A percentile compares a stretch with the other conserved stretches of the same genome.
phyloP scores from a whole-genome alignment of 2,113 vertebrate genomes.

The Piaya cayana region DNA sequence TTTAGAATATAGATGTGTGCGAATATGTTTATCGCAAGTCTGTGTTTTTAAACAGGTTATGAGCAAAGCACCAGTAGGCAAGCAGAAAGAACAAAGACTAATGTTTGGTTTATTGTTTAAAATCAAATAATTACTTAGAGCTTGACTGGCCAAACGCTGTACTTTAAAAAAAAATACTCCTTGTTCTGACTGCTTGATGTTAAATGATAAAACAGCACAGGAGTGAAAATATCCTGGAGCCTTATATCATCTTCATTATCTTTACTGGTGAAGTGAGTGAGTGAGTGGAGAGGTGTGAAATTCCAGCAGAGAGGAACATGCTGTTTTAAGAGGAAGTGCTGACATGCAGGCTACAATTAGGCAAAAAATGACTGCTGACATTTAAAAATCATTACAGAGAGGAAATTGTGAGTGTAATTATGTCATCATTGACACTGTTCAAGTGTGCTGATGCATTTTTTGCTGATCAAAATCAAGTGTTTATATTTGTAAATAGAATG shows the following conservation, averaged over 20 bases:
- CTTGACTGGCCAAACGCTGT: background rate
- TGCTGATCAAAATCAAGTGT: constrained; percentile 62
- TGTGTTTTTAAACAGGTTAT: background rate
- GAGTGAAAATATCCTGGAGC: constrained; percentile 3
- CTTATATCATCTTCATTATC: constrained; percentile 64
- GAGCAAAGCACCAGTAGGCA: background rate
- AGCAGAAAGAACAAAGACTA: background rate
- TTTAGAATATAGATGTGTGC: background rate
- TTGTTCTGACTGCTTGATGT: constrained; percentile 14
- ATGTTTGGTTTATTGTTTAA: background rate
- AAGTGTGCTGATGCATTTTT: constrained; percentile 56
- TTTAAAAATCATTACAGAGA: constrained; percentile 72
- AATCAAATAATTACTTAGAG: background rate
- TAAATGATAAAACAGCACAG: constrained; percentile 16
- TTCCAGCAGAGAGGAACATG: constrained; percentile 66
- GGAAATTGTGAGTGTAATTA: constrained; percentile 71
- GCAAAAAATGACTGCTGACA: constrained; percentile 73
- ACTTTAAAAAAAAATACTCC: background rate
- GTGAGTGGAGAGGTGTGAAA: constrained; percentile 70
- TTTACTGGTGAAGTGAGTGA: constrained; percentile 53
- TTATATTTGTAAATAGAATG: constrained; percentile 71
- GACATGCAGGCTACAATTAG: constrained; percentile 67
- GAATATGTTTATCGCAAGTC: background rate
- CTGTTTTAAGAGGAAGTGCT: constrained; percentile 69
- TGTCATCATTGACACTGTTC: constrained; percentile 59